Conservation (phyloP, 2,797 vertebrate species). For the Graptemys geographica region DNA sequence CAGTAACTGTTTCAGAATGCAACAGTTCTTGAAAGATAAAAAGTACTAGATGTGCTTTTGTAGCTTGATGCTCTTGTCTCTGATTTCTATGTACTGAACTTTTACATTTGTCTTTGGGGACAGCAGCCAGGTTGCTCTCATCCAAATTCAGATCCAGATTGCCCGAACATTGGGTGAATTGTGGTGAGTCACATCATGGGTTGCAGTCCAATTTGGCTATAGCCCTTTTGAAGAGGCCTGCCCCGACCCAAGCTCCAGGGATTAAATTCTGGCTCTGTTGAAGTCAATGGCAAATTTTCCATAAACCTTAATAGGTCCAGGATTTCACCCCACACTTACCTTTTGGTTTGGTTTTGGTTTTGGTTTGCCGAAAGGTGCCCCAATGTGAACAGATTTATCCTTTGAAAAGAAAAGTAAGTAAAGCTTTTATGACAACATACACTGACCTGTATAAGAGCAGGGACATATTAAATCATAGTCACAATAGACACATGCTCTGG, state of each 20-base stretch:
- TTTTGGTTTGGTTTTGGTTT: neutral
- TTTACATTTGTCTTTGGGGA: neutral
- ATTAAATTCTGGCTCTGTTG: neutral
- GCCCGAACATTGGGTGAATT: accelerated
- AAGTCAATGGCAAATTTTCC: neutral
- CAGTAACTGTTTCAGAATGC: neutral
- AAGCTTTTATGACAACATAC: neutral
- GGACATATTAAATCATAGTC: neutral
- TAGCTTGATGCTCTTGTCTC: neutral
- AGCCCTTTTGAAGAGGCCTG: neutral
- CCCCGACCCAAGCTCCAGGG: neutral
- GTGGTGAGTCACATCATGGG: neutral
- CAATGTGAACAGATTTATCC: neutral
- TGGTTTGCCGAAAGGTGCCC: neutral
- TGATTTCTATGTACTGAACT: accelerated
- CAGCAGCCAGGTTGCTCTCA: neutral
- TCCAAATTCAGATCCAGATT: neutral
- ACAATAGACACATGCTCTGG: neutral
- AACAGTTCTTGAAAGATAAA: neutral
- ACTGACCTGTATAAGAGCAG: neutral
- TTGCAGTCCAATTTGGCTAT: neutral
- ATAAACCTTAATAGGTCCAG: neutral
- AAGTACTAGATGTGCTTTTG: accelerated
- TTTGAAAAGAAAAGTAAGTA: neutral
- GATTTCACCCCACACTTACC: neutral